Conservation (phyloP, 2,888 invertebrate genomes). For the Ennomos fuscantarius region DNA sequence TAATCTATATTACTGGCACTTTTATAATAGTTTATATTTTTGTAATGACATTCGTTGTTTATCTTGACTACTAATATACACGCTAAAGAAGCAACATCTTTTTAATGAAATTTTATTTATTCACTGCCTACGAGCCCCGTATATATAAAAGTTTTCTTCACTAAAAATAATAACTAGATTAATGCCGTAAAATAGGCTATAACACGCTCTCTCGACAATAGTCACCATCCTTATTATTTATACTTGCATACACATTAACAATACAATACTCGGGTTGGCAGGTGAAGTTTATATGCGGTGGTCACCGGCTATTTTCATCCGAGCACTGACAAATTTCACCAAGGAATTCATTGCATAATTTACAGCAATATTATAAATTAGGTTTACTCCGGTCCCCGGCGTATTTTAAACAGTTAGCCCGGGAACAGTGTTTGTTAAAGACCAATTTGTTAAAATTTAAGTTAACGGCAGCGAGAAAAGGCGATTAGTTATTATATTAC, state of each 20-base stretch:
- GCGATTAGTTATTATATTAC: conserved; percentile 43
- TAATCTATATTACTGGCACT: too few relatives aligned
- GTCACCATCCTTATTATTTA: conserved; percentile 9
- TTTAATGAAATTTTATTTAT: too few relatives aligned
- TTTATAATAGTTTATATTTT: too few relatives aligned
- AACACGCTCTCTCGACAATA: conserved; percentile 6
- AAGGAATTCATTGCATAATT: conserved; percentile 68
- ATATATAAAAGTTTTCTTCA: too few relatives aligned
- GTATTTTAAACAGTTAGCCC: conserved; percentile 61
- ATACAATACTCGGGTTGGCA: conserved; percentile 20
- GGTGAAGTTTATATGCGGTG: conserved; percentile 51
- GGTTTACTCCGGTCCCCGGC: conserved; percentile 51
- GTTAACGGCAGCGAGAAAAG: conserved; percentile 49
- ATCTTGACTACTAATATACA: too few relatives aligned
- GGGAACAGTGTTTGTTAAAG: conserved; percentile 57
- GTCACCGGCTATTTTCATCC: conserved; percentile 50
- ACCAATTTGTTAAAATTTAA: conserved; percentile 58
- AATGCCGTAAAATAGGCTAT: neutral
- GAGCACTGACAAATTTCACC: conserved; percentile 55
- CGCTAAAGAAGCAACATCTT: too few relatives aligned
- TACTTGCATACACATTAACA: too few relatives aligned
- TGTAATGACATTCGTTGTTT: too few relatives aligned
- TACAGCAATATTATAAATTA: conserved; percentile 67
- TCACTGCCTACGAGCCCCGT: too few relatives aligned
- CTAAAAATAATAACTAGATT: too few relatives aligned